Conservation (phyloP, 1,140 invertebrate species). For the Epicauta chinensis region DNA sequence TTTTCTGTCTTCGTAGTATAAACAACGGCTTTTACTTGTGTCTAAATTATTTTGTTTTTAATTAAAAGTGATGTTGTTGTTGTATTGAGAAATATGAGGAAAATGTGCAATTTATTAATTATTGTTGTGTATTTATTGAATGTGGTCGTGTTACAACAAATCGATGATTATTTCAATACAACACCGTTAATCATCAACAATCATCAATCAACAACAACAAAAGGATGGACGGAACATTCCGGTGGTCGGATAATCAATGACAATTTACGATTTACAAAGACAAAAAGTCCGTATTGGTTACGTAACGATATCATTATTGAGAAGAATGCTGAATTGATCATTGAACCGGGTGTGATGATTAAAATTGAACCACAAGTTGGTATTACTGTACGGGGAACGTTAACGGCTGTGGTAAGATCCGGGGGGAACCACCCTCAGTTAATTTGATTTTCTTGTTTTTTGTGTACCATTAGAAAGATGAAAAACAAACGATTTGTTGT, state of each 20-base stretch:
- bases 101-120: constrained; percentile 19
- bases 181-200: too few relatives aligned
- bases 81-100: not conserved
- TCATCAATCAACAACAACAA: not conserved
- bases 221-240: constrained; percentile 45
- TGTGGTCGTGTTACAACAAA: constrained; percentile 9
- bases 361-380: constrained; percentile 83
- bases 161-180: constrained; percentile 2
- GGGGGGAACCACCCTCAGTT: too few relatives aligned
- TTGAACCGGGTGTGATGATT: constrained; percentile 81
- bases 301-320: constrained; percentile 76
- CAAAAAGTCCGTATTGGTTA: constrained; percentile 69
- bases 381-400: constrained; percentile 79
- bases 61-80: constrained; percentile 4
- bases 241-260: constrained; percentile 54
- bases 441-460: too few relatives aligned
- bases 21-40: too few relatives aligned
- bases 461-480: too few relatives aligned
- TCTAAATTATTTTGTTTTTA: too few relatives aligned
- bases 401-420: constrained; percentile 82
- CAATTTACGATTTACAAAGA: constrained; percentile 49
- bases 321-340: constrained; percentile 61
- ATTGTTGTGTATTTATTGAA: not conserved
- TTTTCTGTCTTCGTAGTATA: too few relatives aligned
- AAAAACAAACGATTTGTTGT: too few relatives aligned